phyloP scores from a whole-genome alignment of 2,113 vertebrate species.

The Perccottus glenii region DNA sequence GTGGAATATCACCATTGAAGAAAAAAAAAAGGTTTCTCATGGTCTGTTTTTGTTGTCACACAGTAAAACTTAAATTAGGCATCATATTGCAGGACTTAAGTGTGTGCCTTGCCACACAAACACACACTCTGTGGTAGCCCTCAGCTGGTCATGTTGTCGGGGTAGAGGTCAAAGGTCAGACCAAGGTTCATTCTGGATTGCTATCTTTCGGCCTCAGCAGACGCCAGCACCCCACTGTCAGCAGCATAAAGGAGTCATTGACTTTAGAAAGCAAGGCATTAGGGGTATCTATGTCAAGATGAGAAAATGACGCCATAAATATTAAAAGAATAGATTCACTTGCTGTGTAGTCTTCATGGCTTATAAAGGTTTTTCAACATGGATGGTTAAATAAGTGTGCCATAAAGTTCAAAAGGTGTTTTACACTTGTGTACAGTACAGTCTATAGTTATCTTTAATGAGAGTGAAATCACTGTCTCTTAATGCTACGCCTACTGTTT shows the following conservation, averaged over 20 bases:
- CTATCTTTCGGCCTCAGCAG: conserved; percentile 50
- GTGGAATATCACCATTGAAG: not conserved
- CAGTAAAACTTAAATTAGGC: not conserved
- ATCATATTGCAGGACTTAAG: not conserved
- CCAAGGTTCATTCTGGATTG: conserved; percentile 50
- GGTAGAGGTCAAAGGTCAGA: conserved; percentile 60
- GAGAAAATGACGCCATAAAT: not conserved
- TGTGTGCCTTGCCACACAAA: conserved; percentile 20
- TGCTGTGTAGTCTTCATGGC: conserved; percentile 1
- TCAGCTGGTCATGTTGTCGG: conserved; percentile 52
- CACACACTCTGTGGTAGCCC: conserved; percentile 41
- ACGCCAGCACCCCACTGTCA: conserved; percentile 40
- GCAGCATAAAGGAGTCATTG: conserved; percentile 49
- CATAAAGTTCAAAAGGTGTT: conserved; percentile 31
- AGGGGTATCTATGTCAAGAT: not conserved
- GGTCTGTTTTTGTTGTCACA: no score
- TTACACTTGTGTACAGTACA: conserved; percentile 39
- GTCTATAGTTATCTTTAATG: conserved; percentile 58
- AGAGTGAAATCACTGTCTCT: conserved; percentile 72
- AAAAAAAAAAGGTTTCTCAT: no score
- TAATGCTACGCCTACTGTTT: conserved; percentile 79
- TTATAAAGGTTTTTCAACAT: conserved; percentile 2
- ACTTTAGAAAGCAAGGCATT: conserved; percentile 34
- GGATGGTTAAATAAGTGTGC: conserved; percentile 12
- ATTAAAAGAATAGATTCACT: conserved; percentile 12